These are phyloP conservation scores for Sebastes steindachneri DNA, from an alignment of 2,797 vertebrate species.

Conservation along the genomic window DNA sequence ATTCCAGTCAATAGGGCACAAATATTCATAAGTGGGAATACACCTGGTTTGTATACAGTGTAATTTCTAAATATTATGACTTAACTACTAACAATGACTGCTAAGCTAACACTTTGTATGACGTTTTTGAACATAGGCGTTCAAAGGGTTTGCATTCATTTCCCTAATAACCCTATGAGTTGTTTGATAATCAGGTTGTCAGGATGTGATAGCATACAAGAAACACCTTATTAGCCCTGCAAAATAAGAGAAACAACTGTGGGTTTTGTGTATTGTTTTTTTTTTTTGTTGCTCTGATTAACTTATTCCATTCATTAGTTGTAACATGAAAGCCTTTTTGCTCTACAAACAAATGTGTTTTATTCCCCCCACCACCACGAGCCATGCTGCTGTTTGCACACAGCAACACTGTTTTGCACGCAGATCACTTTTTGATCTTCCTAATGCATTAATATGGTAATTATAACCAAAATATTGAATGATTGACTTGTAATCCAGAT, in stretches of 20 bases:
- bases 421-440: conserved; percentile 22
- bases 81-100: neutral
- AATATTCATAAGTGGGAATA: conserved; percentile 7
- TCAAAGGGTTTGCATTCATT: conserved; percentile 21
- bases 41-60: neutral
- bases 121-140: conserved; percentile 1
- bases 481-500: conserved; percentile 9
- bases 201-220: neutral
- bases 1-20: conserved; percentile 18
- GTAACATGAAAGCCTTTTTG: conserved; percentile 55
- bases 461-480: conserved; percentile 17
- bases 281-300: conserved; percentile 22
- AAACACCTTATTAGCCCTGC: conserved; percentile 36
- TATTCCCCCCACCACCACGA: neutral
- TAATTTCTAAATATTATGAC: conserved; percentile 1
- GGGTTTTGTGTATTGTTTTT: neutral
- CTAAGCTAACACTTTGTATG: conserved; percentile 19
- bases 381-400: neutral
- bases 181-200: conserved; percentile 11
- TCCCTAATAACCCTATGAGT: conserved; percentile 17
- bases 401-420: conserved; percentile 22
- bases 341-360: neutral
- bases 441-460: conserved; percentile 6
- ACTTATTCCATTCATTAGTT: conserved; percentile 47
- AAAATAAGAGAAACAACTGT: conserved; percentile 19